Conservation (phyloP, 2,888 invertebrate species). For the Dendrolimus houi region DNA sequence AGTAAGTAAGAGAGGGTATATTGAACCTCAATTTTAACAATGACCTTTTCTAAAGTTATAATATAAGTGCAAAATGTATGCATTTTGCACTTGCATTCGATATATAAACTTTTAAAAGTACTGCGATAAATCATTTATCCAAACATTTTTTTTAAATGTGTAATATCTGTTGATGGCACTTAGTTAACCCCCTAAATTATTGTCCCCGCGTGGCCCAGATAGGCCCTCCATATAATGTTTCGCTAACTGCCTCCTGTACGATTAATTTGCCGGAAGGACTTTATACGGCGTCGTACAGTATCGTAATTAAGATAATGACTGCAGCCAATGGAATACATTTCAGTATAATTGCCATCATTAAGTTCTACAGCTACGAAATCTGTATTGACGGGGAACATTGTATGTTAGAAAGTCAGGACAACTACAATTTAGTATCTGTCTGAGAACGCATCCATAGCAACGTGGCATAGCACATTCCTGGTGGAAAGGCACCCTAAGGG, state of each 20-base stretch:
- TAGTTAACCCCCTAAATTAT: conserved; percentile 1
- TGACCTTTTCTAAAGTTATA: too few species aligned
- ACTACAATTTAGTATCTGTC: too few species aligned
- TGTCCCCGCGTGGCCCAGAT: conserved; percentile 1
- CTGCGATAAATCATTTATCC: too few species aligned
- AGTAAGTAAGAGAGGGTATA: too few species aligned
- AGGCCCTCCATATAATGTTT: conserved; percentile 2
- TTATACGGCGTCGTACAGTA: conserved; percentile 1
- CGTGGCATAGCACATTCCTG: too few species aligned
- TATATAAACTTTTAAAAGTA: too few species aligned
- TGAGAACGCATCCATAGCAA: too few species aligned
- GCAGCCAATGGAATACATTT: conserved; percentile 4
- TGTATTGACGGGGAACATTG: background rate
- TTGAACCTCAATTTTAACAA: too few species aligned
- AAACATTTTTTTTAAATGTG: background rate
- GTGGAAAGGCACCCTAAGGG: too few species aligned
- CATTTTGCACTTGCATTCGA: too few species aligned
- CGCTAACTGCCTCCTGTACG: conserved; percentile 1
- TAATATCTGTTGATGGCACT: background rate
- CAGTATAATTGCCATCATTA: conserved; percentile 11
- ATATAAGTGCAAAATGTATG: too few species aligned
- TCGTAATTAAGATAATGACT: conserved; percentile 6
- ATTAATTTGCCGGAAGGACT: conserved; percentile 6
- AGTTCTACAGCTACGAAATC: conserved; percentile 2
- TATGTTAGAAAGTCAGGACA: too few species aligned